Evolutionary conservation across 2,797 vertebrate species (phyloP).

Genomic region (Manis crassicaudata): DNA sequence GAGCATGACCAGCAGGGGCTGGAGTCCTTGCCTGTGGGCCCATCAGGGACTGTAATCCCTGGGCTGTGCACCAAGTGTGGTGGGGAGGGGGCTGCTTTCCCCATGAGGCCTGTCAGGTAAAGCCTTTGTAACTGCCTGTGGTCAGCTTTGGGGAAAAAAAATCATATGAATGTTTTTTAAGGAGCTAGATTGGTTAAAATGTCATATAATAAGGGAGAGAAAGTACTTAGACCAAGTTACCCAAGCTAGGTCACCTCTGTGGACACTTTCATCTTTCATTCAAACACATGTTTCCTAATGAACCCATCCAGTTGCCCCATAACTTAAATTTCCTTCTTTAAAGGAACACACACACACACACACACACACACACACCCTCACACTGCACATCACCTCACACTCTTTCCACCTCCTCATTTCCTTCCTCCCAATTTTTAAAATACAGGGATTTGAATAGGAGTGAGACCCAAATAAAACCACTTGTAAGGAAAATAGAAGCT

Average conservation of each 20-base stretch:
- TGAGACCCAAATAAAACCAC: neutral
- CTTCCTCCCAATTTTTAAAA: neutral
- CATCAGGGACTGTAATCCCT: rapidly evolving
- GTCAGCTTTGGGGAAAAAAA: neutral
- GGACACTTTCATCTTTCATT: neutral
- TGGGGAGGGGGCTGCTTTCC: neutral
- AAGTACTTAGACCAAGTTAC: neutral
- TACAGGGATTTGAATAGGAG: neutral
- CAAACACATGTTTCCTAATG: neutral
- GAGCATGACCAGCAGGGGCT: too few species aligned
- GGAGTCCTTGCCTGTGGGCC: too few species aligned
- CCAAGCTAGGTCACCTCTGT: neutral
- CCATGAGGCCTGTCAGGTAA: neutral
- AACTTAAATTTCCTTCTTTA: neutral
- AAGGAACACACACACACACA: neutral
- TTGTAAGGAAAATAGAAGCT: neutral
- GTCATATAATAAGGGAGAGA: neutral
- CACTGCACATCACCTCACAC: rapidly evolving
- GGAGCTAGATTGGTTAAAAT: neutral
- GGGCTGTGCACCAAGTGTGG: neutral
- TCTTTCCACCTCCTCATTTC: neutral
- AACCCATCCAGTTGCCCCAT: neutral
- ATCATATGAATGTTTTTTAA: neutral
- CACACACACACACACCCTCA: neutral
- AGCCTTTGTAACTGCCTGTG: neutral